Conservation (phyloP, 2,797 vertebrate species). For the Rhabdophis nuchalis region DNA sequence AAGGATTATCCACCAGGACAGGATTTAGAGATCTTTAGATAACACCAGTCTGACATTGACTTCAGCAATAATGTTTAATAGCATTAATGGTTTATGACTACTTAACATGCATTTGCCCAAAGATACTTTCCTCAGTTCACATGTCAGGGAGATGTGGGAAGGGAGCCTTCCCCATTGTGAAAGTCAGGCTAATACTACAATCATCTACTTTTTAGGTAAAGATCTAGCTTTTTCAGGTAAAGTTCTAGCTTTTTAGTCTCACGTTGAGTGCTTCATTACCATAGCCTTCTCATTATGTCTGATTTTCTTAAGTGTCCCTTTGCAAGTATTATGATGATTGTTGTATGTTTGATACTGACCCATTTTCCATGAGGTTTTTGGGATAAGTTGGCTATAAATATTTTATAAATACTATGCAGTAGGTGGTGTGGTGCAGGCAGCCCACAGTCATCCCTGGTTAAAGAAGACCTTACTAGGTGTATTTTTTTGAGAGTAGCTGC, state of each 20-base stretch:
- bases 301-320: neutral
- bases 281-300: neutral
- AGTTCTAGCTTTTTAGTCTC: neutral
- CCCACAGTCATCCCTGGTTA: conserved; percentile 53
- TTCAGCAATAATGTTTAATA: neutral
- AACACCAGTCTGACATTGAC: neutral
- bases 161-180: neutral
- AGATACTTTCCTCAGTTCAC: neutral
- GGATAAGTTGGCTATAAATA: neutral
- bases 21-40: neutral
- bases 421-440: conserved; percentile 33
- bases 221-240: neutral
- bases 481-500: neutral
- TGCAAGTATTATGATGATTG: neutral
- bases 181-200: neutral
- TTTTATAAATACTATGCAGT: conserved; percentile 21
- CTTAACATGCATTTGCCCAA: neutral
- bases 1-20: neutral
- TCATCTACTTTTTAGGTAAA: neutral
- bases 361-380: neutral
- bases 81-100: neutral
- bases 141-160: neutral
- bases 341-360: neutral
- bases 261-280: neutral
- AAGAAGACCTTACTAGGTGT: conserved; percentile 12